A percentile compares a stretch with the other conserved stretches of the same genome.
phyloP scores from a whole-genome alignment of 1,140 invertebrate genomes.

The Papilio polytes region DNA sequence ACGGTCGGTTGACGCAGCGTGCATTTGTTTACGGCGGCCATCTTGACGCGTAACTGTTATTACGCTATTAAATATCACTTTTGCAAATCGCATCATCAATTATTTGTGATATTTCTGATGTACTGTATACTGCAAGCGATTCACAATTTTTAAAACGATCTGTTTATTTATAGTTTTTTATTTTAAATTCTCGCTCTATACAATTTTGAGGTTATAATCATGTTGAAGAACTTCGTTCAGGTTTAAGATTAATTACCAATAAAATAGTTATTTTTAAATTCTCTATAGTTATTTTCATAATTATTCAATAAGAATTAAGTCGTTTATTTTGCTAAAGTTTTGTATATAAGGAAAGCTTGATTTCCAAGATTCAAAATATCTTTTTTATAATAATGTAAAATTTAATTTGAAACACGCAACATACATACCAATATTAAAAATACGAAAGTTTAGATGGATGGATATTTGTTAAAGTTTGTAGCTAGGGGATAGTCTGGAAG shows the following conservation, averaged over 20 bases:
- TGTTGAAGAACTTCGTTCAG: neutral
- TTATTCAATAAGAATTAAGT: no score
- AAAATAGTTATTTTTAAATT: neutral
- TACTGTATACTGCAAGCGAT: neutral
- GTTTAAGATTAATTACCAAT: neutral
- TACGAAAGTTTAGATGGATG: no score
- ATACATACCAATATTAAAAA: no score
- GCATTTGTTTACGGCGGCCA: conserved; percentile 38
- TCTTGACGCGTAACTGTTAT: conserved; percentile 38
- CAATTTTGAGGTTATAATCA: neutral
- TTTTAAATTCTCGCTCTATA: neutral
- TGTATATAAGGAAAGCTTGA: no score
- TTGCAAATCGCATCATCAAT: conserved; percentile 24
- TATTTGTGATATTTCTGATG: conserved; percentile 33
- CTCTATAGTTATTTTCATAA: neutral
- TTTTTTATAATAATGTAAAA: no score
- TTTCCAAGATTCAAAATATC: no score
- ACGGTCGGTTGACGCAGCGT: conserved; percentile 33
- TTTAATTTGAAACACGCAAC: no score
- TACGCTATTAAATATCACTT: conserved; percentile 37
- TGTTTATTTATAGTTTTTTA: neutral
- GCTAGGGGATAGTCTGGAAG: no score
- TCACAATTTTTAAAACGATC: conserved; percentile 4
- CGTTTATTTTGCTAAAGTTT: no score
- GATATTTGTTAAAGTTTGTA: no score